A percentile compares a stretch with the other conserved stretches of the same genome.
Evolutionary conservation across 2,888 invertebrate genomes (phyloP).

Genomic region (Pristionchus entomophagus): DNA sequence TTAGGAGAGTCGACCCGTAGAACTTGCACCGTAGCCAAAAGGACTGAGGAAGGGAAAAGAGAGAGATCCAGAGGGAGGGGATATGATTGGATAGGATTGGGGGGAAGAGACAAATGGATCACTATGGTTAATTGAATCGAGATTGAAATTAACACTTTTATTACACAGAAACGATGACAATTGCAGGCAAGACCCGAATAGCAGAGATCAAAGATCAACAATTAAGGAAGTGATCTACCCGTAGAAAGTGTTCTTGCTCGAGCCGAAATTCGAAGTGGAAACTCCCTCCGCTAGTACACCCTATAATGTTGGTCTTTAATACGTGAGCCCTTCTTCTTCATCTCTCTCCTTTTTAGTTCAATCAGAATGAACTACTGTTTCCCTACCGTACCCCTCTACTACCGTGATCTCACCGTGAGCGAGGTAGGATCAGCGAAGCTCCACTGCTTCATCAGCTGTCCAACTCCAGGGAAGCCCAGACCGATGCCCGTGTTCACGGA

Average conservation of each 20-base stretch:
- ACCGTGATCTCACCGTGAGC: neutral
- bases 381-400: too few species aligned
- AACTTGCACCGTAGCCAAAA: constrained; percentile 2
- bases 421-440: constrained; percentile 30
- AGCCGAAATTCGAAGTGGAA: constrained; percentile 4
- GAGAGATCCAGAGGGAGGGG: constrained; percentile 25
- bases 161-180: neutral
- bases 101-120: neutral
- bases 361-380: too few species aligned
- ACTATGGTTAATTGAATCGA: neutral
- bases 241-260: constrained; percentile 30
- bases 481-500: constrained; percentile 67
- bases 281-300: neutral
- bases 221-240: neutral
- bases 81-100: neutral
- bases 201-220: constrained; percentile 6
- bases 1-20: constrained; percentile 18
- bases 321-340: neutral
- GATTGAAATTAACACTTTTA: neutral
- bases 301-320: too few species aligned
- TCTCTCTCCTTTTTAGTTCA: neutral
- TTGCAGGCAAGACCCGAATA: neutral
- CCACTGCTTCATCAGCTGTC: constrained; percentile 57
- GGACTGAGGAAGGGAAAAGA: neutral
- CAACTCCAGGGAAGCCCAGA: constrained; percentile 69